Evolutionary conservation across 2,113 vertebrate species (phyloP), one percentile per base, ranked within the genome.

Genomic region (Coreoperca whiteheadi): DNA sequence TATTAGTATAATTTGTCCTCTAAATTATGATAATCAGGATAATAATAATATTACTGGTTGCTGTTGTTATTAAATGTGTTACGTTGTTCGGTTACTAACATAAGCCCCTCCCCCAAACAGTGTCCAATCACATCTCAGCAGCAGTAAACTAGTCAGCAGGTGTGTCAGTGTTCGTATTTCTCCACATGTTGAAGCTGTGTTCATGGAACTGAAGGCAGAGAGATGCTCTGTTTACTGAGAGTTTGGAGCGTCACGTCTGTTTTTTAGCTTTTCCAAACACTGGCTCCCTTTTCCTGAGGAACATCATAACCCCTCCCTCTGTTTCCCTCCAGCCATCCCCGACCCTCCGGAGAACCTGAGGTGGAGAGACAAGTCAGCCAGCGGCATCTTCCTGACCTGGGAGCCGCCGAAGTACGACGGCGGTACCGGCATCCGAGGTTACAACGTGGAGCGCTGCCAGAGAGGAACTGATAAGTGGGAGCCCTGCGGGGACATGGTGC

Each of bases 271-370:
- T 48, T 48, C 46, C 46, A 18, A 48, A 48, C 6, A 57, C 2
- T 54, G 12, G 15, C 46, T 16, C 18, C 46, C 46, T 48, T 48
- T 16, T 50, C 8, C 8, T 10, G 10, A 65, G 37, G 10, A 28
- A 30, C 23, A 37, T 20, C 63, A 68, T 87, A 69, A 88, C 54
- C 4, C 0, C 39, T 46, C 18, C 0, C 0, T 78, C 15, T 85
- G 0, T 48, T 46, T 9, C 10, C 34, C 48, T 78, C 8, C 85
- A 99, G 98, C 98, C 56, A 96, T 98, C 25, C 98, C 98, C 2
- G 98, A 99, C 85, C 97, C 98, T 88, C 98, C 98, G 72, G 98
- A 99, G 94, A 99, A 99, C 74, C 93, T 99, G 85, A 98, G 96
- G 90, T 99, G 98, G 98, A 97, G 98, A 93, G 97, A 99, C 91